Evolutionary conservation across 2,113 vertebrate species (phyloP).

Genomic region (Channa argus): DNA sequence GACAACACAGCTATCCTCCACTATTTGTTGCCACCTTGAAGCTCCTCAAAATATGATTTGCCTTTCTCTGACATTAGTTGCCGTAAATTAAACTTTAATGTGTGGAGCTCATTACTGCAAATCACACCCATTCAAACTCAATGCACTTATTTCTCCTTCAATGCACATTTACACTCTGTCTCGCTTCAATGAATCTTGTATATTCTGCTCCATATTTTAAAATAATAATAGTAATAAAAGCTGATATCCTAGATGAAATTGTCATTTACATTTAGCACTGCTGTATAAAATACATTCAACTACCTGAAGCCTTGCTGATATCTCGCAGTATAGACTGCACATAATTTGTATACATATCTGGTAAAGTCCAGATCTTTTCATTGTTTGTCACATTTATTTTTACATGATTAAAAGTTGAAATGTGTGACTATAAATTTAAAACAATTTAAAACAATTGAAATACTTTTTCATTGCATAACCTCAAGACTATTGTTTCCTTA

Average conservation of each 20-base stretch:
- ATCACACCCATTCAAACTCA: slow-evolving; percentile 73
- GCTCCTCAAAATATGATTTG: slow-evolving; percentile 73
- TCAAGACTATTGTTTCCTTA: slow-evolving; percentile 16
- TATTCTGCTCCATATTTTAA: slow-evolving; percentile 67
- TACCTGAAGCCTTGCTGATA: slow-evolving; percentile 29
- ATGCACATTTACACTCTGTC: slow-evolving; percentile 50
- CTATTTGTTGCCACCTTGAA: slow-evolving; percentile 80
- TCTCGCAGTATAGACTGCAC: background rate
- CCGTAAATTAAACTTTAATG: slow-evolving; percentile 84
- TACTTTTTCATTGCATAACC: slow-evolving; percentile 21
- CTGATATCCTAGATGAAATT: slow-evolving; percentile 62
- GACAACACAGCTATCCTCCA: slow-evolving; percentile 72
- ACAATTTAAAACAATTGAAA: background rate
- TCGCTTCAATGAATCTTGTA: slow-evolving; percentile 60
- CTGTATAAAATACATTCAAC: slow-evolving; percentile 13
- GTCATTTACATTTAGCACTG: slow-evolving; percentile 48
- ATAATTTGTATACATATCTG: slow-evolving; percentile 7
- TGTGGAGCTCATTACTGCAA: slow-evolving; percentile 80
- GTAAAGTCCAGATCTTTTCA: slow-evolving; percentile 12
- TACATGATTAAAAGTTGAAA: slow-evolving; percentile 7
- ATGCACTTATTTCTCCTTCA: slow-evolving; percentile 67
- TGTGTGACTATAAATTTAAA: background rate
- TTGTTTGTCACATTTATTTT: slow-evolving; percentile 16
- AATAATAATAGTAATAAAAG: slow-evolving; percentile 75
- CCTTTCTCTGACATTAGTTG: slow-evolving; percentile 77